Evolutionary conservation across 2,888 invertebrate species (phyloP), one percentile per base, ranked within the genome.

Genomic region (Eupithecia abbreviata): DNA sequence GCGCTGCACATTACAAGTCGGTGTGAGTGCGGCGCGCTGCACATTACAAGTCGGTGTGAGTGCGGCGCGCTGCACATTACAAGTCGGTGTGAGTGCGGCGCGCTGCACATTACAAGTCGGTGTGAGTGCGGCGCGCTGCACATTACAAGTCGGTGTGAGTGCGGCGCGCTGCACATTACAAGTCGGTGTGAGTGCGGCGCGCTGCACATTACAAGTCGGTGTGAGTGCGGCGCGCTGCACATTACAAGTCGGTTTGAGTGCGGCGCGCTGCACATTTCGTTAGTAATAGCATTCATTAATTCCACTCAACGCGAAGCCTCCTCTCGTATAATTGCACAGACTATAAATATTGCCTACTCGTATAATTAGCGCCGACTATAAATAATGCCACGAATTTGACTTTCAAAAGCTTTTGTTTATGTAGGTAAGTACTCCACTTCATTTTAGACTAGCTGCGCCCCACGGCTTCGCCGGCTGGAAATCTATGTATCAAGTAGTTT

Each of bases 261-360:
- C 18, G 9, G 62, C 18, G 9, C 9, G 45, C 2, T 70, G 77
- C 77, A 73, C 65, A 71, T 71, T 75, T 49, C 58, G 49, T 45
- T 67, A 66, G 70, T 77, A 72, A 77, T 73, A 73, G 71, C 77
- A 67, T 72, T 73, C 75, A 71, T 75, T 75, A 12, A 58, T 75
- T 67, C 71, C 67, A 62, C 62, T 62, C 45, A 71, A 42, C 51
- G 58, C 43, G 30, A 41, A 42, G 66, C 41, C 66, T 66, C 66
- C 66, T 62, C 62, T 18, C 62, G 30, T 18, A 18, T 65, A 65
- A 65, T 66, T 66, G 66, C 42, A 65, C 2, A 6, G 66, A 66
- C 66, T 66, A 66, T 66, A 66, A 66, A 66, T 66, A 66, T 42
- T 66, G 30, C 62, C 62, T 12, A 66, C 66, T 66, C 66, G 66